These are phyloP conservation scores for Villa cingulata DNA, from an alignment of 2,888 invertebrate genomes.

Conservation along the genomic window DNA sequence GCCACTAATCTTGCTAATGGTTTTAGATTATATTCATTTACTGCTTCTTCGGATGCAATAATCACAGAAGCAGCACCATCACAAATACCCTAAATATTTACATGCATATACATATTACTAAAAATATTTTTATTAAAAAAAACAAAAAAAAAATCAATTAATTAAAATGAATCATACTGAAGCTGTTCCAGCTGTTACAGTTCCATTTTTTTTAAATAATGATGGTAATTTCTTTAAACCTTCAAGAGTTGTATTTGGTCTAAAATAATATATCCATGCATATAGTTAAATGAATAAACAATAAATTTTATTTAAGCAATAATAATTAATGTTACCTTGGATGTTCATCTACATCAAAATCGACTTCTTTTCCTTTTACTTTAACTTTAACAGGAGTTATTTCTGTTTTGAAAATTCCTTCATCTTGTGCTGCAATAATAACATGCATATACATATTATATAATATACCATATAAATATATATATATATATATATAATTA, in stretches of 20 bases:
- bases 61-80: conserved; percentile 95
- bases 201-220: conserved; percentile 87
- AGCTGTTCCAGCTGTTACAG: conserved; percentile 88
- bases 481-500: no score
- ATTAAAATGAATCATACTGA: conserved; percentile 47
- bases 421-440: conserved; percentile 57
- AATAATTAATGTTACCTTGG: conserved; percentile 39
- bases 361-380: conserved; percentile 67
- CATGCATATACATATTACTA: neutral
- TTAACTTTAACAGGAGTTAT: conserved; percentile 74
- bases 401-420: conserved; percentile 81
- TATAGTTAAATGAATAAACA: no score
- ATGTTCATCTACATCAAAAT: conserved; percentile 80
- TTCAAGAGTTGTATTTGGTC: conserved; percentile 76
- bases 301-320: no score
- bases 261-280: conserved; percentile 21
- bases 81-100: conserved; percentile 53
- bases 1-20: conserved; percentile 85
- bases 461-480: no score
- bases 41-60: conserved; percentile 80
- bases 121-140: conserved; percentile 2
- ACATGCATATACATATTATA: no score
- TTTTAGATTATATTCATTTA: conserved; percentile 62
- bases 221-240: conserved; percentile 70
- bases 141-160: no score